Percentiles rank a stretch among this genome's conserved stretches.
phyloP scores from a whole-genome alignment of 2,888 invertebrate species.

The Tetanocera ferruginea region DNA sequence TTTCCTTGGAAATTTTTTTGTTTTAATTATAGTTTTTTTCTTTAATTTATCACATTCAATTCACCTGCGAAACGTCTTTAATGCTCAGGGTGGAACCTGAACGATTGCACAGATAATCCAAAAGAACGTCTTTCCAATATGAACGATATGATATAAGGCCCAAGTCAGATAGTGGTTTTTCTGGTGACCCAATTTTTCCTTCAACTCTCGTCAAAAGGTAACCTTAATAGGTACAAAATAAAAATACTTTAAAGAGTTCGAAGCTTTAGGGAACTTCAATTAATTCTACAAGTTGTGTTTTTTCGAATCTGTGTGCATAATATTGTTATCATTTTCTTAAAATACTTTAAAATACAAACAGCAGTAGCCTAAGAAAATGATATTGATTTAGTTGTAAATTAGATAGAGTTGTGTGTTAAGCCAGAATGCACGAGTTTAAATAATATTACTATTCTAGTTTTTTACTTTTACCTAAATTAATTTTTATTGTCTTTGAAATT shows the following conservation, averaged over 20 bases:
- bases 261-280: no score
- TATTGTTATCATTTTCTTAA: background rate
- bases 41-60: background rate
- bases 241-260: no score
- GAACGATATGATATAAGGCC: slow-evolving; percentile 97
- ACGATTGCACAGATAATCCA: slow-evolving; percentile 91
- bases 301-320: no score
- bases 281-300: no score
- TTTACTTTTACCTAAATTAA: no score
- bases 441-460: no score
- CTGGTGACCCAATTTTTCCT: slow-evolving; percentile 98
- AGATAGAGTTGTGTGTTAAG: no score
- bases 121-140: slow-evolving; percentile 97
- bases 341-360: slow-evolving; percentile 5
- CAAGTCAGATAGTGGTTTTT: slow-evolving; percentile 97
- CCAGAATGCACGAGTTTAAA: no score
- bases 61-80: slow-evolving; percentile 80
- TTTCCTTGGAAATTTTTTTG: slow-evolving; percentile 74
- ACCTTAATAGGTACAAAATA: slow-evolving; percentile 73
- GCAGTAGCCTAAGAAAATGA: no score
- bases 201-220: slow-evolving; percentile 96
- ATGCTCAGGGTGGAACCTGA: slow-evolving; percentile 91
- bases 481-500: no score
- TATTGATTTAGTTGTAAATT: no score
- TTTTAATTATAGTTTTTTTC: background rate